Percentiles rank a stretch among this genome's conserved stretches.
Evolutionary conservation across 2,888 invertebrate species (phyloP).

Genomic region (Serripes groenlandicus): DNA sequence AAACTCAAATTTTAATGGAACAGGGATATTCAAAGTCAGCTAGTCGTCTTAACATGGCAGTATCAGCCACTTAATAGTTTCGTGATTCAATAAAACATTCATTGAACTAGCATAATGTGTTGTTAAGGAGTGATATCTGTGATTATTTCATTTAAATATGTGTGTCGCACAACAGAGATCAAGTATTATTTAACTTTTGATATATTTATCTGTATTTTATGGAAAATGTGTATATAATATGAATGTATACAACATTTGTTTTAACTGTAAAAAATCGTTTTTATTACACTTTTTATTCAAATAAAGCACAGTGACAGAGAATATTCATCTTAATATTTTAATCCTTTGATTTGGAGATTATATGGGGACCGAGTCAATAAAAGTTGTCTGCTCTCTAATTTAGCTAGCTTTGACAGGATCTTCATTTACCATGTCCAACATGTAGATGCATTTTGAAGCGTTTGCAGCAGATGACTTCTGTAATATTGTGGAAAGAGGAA

Average conservation of each 20-base stretch:
- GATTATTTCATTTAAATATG: background rate
- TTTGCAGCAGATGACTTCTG: background rate
- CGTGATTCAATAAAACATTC: background rate
- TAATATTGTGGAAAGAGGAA: background rate
- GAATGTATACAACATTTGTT: too few relatives aligned
- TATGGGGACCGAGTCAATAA: too few relatives aligned
- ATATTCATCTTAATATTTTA: too few relatives aligned
- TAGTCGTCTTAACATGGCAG: conserved; percentile 65
- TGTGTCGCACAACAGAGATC: background rate
- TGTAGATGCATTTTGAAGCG: background rate
- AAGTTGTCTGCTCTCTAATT: too few relatives aligned
- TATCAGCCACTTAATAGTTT: conserved; percentile 47
- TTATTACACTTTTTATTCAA: too few relatives aligned
- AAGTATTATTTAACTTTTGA: background rate
- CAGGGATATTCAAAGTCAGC: conserved; percentile 71
- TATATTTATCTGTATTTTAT: background rate
- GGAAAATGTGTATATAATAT: too few relatives aligned
- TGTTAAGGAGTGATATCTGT: background rate
- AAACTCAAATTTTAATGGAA: conserved; percentile 74
- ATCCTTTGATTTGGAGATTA: too few relatives aligned
- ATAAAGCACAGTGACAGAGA: too few relatives aligned
- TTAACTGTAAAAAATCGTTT: too few relatives aligned
- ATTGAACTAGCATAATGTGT: background rate
- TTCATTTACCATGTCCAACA: background rate
- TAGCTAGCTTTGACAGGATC: too few relatives aligned